Evolutionary conservation across 2,113 vertebrate species (phyloP), one percentile per base, ranked within the genome.

Genomic region (Herpetotheres cachinnans): DNA sequence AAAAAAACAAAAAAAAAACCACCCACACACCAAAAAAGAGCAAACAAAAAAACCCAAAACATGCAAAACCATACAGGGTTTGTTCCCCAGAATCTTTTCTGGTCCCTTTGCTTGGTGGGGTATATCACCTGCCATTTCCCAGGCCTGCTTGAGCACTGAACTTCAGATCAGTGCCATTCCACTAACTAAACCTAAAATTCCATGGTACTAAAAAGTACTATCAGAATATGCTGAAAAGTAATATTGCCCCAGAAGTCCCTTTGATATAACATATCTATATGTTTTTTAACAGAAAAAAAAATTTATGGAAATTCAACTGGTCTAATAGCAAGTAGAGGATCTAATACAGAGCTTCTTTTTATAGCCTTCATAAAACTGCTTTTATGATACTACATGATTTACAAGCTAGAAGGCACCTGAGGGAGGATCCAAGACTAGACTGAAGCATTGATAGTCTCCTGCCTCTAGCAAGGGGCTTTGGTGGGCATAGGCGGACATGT

Each of bases 401-500:
- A 66, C 2, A 1, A 47, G 38, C 62, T 47, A 6, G 3, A 65
- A 89, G 29, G 22, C 24, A 61, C 17, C 54, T 36, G 55, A 70
- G 30, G 36, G n/a, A 73, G 20, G 26, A 44, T 73, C 46, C 42
- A 73, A 84, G 81, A 11, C 49, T 42, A 20, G 15, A 38, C 42
- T 9, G 11, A 77, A 83, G 58, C 58, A n/a, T 13, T 34, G 7
- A n/a, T 13, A 6, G 3, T 36, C 27, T 66, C 19, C 46, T 12
- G 7, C 10, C 34, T 71, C 44, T 70, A 67, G 5, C 17, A 36
- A 52, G 27, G 42, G 44, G 25, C n/a, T 2, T 2, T 20, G 19
- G 27, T 71, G 74, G 91, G 44, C 67, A 65, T 2, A 66, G 40
- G 21, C 12, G 26, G 46, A 20, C 26, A 66, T 0, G 0, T 0